A percentile compares a stretch with the other conserved stretches of the same genome.
phyloP scores from a whole-genome alignment of 2,113 vertebrate genomes.

The Glaucomys volans region DNA sequence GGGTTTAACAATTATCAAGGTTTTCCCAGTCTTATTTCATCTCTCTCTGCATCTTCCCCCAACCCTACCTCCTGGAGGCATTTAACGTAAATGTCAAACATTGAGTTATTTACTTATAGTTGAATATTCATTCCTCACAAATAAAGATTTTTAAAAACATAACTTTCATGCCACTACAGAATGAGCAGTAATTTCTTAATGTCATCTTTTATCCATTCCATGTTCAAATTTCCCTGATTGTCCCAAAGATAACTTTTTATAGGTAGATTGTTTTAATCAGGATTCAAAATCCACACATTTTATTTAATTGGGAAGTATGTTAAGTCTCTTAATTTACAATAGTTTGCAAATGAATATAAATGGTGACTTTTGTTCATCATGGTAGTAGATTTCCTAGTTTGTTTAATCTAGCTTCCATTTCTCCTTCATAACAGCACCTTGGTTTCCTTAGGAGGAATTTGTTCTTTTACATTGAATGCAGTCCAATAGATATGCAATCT shows the following conservation, averaged over 20 bases:
- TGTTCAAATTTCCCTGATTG: background rate
- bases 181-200: background rate
- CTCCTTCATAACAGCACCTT: background rate
- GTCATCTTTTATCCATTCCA: background rate
- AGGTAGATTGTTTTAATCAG: background rate
- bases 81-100: background rate
- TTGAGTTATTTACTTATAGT: background rate
- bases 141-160: background rate
- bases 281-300: background rate
- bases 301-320: background rate
- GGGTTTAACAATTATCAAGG: background rate
- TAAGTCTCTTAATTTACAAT: background rate
- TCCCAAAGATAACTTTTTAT: conserved; percentile 43
- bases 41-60: background rate
- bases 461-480: background rate
- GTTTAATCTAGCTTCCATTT: background rate
- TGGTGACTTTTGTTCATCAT: background rate
- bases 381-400: background rate
- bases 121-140: background rate
- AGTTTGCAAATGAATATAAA: background rate
- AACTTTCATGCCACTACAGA: background rate
- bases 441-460: background rate
- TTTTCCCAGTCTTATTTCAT: background rate
- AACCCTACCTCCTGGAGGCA: background rate
- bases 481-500: background rate